phyloP scores from a whole-genome alignment of 2,888 invertebrate species.

The Apodemia mormo region DNA sequence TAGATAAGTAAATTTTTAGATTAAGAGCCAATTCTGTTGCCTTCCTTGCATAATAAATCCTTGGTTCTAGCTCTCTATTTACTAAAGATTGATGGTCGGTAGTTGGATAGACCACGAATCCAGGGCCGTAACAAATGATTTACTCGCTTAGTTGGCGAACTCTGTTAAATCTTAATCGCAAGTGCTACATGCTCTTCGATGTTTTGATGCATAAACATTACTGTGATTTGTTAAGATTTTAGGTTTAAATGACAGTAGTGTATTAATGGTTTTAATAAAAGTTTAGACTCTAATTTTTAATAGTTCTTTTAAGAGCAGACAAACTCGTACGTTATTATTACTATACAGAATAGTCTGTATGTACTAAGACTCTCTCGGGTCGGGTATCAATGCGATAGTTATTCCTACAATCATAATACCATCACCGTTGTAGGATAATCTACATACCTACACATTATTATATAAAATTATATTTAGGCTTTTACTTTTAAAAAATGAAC shows the following conservation, averaged over 20 bases:
- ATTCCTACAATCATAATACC: too few relatives aligned
- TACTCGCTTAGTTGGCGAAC: slow-evolving; percentile 26
- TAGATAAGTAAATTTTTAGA: background rate
- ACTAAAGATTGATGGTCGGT: slow-evolving; percentile 33
- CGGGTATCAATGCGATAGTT: too few relatives aligned
- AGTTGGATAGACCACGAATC: slow-evolving; percentile 30
- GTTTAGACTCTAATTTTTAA: background rate
- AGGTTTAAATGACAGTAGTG: background rate
- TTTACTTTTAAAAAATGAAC: too few relatives aligned
- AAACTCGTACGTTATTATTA: too few relatives aligned
- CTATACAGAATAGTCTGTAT: too few relatives aligned
- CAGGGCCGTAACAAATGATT: slow-evolving; percentile 34
- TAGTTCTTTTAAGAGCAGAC: too few relatives aligned
- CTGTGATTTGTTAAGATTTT: background rate
- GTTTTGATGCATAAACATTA: slow-evolving; percentile 8
- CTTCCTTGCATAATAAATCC: slow-evolving; percentile 11
- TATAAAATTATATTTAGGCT: too few relatives aligned
- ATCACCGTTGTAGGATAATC: too few relatives aligned
- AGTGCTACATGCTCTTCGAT: slow-evolving; percentile 17
- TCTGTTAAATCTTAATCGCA: slow-evolving; percentile 35
- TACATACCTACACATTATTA: too few relatives aligned
- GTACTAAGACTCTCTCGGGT: too few relatives aligned
- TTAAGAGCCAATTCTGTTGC: background rate
- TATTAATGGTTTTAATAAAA: background rate
- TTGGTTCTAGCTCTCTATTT: slow-evolving; percentile 27